Conservation (phyloP, 2,113 vertebrate genomes). For the Euleptes europaea region DNA sequence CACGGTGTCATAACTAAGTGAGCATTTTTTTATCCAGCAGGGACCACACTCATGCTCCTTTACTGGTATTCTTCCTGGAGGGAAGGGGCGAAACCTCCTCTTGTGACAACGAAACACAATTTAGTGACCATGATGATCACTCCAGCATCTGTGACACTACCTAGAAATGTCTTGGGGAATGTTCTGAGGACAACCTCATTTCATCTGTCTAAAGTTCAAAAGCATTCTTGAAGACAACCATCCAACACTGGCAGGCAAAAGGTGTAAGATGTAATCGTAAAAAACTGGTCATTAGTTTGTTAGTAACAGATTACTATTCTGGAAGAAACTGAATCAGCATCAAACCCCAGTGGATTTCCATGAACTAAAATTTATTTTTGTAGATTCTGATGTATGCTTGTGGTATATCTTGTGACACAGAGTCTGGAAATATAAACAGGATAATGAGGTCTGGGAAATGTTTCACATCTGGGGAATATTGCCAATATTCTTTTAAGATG, state of each 20-base stretch:
- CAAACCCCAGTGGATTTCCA: constrained; percentile 33
- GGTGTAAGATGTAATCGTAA: background rate
- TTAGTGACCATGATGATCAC: background rate
- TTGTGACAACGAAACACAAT: background rate
- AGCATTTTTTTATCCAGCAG: too few relatives aligned
- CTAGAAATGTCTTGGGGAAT: background rate
- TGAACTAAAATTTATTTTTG: background rate
- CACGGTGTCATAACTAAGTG: too few relatives aligned
- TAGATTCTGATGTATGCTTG: background rate
- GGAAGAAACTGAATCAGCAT: constrained; percentile 44
- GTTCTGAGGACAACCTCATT: background rate
- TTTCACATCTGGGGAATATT: background rate
- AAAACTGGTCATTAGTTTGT: constrained; percentile 1
- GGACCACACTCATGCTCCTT: too few relatives aligned
- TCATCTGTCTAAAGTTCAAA: background rate
- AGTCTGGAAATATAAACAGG: background rate
- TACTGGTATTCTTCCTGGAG: too few relatives aligned
- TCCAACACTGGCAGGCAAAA: constrained; percentile 35
- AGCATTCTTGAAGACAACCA: background rate
- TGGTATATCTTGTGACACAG: background rate
- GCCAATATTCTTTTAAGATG: background rate
- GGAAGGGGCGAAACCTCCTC: background rate
- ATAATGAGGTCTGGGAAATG: background rate
- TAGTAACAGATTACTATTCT: constrained; percentile 35
- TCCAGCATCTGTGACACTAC: background rate